Evolutionary conservation across 1,140 invertebrate genomes (phyloP), one percentile per base, ranked within the genome.

Genomic region (Drosophila takahashii): DNA sequence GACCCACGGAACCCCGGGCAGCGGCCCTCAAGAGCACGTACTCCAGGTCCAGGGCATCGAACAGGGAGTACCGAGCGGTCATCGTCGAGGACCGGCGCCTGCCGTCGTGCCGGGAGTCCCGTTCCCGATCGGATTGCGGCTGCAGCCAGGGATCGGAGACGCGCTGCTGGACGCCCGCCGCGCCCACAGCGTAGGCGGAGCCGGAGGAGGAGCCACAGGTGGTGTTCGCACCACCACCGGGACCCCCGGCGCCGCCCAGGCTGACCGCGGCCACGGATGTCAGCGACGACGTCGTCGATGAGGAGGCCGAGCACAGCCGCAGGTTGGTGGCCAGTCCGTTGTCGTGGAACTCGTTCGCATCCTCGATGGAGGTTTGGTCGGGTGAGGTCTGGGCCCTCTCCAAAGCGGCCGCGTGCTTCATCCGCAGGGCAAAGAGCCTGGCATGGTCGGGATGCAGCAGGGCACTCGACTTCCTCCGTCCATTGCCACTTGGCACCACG

Each of bases 401-500:
- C 75, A 93, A 84, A 73, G 94, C 92, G 50, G 93, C 91, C 37
- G 94, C 93, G 75, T 94, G 93, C 11, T 94, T 91, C 65, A 93
- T 93, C 3, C 90, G 61, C 57, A 92, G 29, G 5, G 91, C 91
- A 47, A 94, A 92, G 4, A 95, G 90, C 2, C 95, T 92, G 16
- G 95, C 95, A 90, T 95, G 95, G 72, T 95, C 95, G 8, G 95
- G 95, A 93, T 95, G 95, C 16, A 96, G 92, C 0, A 95, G 85
- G 3, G 93, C 91, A 61, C 92, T 93, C 66, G 94, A 95, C 39
- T 94, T 94, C 36, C 95, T 92, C 18, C 94, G 92, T 5, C 92
- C 93, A 15, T 61, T 67, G 8, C 58, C 73, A 39, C 61, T 77
- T 41, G 78, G 61, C 77, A 86, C 78, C 42, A 91, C 73, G 41